These are phyloP conservation scores for Nematopogon swammerdamellus DNA, from an alignment of 2,888 invertebrate species.

Conservation along the genomic window DNA sequence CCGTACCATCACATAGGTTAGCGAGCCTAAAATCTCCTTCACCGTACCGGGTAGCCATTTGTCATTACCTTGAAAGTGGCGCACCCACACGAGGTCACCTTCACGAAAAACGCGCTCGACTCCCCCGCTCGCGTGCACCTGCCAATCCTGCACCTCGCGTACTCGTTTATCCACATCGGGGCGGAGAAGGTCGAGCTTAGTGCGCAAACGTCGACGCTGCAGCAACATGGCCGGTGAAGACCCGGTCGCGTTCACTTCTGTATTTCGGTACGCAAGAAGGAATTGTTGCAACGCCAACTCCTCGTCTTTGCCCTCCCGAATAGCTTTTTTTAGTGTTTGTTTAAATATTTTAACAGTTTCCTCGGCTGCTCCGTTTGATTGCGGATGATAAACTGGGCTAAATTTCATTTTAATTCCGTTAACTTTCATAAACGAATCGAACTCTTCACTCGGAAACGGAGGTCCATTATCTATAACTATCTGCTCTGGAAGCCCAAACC, in stretches of 20 bases:
- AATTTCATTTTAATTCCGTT: not conserved
- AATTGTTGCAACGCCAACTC: constrained; percentile 2
- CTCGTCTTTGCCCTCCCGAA: not conserved
- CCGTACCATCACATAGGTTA: not conserved
- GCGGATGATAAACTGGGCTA: not conserved
- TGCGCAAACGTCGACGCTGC: constrained; percentile 1
- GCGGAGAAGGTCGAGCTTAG: constrained; percentile 1
- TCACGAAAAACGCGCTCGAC: not conserved
- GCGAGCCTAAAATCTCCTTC: not conserved
- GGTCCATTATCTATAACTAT: constrained; percentile 3
- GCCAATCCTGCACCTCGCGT: not conserved
- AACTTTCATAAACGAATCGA: not conserved
- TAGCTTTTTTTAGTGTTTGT: constrained; percentile 4
- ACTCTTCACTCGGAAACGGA: constrained; percentile 1
- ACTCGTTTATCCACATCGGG: not conserved
- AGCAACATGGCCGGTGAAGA: not conserved
- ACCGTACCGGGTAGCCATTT: not conserved
- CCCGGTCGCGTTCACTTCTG: not conserved
- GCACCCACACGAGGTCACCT: not conserved
- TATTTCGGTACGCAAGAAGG: constrained; percentile 2
- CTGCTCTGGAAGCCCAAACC: not conserved
- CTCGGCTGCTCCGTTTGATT: not conserved
- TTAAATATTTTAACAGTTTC: constrained; percentile 5
- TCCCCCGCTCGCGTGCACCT: not conserved
- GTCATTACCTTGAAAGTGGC: not conserved